These are phyloP conservation scores for Halictus ligatus DNA, from an alignment of 2,888 invertebrate species.

Conservation along the genomic window DNA sequence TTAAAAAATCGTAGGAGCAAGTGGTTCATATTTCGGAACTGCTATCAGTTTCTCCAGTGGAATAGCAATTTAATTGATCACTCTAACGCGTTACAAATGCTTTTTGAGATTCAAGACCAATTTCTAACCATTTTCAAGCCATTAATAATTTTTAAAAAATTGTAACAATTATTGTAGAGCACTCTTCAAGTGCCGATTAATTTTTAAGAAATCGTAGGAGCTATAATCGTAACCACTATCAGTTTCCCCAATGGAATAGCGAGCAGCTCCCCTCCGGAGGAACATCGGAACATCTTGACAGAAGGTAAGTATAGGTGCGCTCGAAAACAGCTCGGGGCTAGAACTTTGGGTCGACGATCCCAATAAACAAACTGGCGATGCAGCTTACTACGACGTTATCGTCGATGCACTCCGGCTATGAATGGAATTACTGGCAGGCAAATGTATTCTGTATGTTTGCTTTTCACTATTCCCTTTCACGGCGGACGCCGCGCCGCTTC, in stretches of 20 bases:
- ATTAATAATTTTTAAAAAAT: too few relatives aligned
- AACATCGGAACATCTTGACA: background rate
- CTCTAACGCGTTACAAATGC: too few relatives aligned
- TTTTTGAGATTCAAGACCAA: too few relatives aligned
- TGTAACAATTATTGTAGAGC: too few relatives aligned
- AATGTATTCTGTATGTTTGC: conserved; percentile 71
- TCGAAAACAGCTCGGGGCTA: conserved; percentile 15
- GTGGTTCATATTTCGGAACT: background rate
- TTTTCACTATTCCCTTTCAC: conserved; percentile 32
- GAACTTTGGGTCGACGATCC: conserved; percentile 54
- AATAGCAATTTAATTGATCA: background rate
- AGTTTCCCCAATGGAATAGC: background rate
- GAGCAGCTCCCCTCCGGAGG: background rate
- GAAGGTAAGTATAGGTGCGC: too few relatives aligned
- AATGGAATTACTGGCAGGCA: conserved; percentile 69
- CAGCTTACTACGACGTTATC: conserved; percentile 69
- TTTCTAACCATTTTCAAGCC: too few relatives aligned
- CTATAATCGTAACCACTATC: background rate
- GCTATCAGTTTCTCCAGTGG: background rate
- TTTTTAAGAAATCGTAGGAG: background rate
- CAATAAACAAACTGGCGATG: conserved; percentile 64
- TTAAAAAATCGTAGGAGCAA: background rate
- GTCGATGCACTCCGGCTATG: conserved; percentile 54
- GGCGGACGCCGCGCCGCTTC: too few relatives aligned
- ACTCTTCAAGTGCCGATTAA: too few relatives aligned